Evolutionary conservation across 1,140 invertebrate genomes (phyloP), one percentile per base, ranked within the genome.

Genomic region (Aricia agestis): DNA sequence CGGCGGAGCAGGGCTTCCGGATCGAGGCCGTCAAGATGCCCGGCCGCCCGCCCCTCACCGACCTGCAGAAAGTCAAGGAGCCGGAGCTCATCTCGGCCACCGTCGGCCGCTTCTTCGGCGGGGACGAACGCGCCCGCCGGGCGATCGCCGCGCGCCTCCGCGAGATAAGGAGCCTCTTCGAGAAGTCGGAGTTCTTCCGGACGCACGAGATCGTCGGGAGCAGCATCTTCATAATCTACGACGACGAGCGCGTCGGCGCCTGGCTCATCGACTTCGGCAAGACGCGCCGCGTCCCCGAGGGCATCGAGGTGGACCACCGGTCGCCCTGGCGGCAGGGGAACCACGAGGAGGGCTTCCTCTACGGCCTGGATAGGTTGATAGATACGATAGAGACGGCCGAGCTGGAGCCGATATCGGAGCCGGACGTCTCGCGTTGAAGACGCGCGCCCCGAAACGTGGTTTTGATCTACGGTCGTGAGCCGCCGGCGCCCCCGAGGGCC

Each of bases 251-350:
- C 76, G 96, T 97, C 4, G 97, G 97, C 67, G 96, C 96, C 3
- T 99, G 98, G 98, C 93, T 99, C 73, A 99, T 99, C 70, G 98
- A 99, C 85, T 99, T 99, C 92, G 98, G 97, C 15, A 99, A 99
- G 83, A 98, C 97, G 0, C 93, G 95, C 15, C 92, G 93, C 65
- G 90, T 98, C 36, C 96, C 97, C 0, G 92, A 95, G 36, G 94
- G 94, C 13, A 78, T 94, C 13, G 92, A 84, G 67, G 93, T 98
- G 3, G 94, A 95, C 68, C 98, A 99, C 84, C 93, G 96, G 65
- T 91, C 87, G 13, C 87, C 93, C 32, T 99, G 98, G 98, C 83
- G 93, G 57, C 95, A 97, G 76, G 98, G 98, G 13, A 99, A 99
- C 83, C 96, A 98, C 78, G 98, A 99, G 91, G 98, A 99, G 89